Evolutionary conservation across 2,888 invertebrate genomes (phyloP).

Genomic region (Oeneis ivallda): DNA sequence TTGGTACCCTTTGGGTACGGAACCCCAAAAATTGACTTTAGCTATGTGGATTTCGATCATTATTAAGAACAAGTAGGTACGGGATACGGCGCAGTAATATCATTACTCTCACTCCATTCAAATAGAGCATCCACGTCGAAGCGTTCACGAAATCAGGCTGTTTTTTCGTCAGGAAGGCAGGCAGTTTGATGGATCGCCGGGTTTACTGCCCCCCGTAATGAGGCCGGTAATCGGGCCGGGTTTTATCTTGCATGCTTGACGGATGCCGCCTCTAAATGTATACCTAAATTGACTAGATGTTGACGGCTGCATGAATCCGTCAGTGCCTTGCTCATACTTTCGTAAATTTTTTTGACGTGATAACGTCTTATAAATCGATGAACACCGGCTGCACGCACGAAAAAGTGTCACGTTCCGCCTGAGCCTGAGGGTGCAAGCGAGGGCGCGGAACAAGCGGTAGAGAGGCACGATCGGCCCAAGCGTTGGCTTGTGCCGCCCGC

Average conservation of each 20-base stretch:
- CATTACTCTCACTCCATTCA: constrained; percentile 18
- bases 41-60: too few species aligned
- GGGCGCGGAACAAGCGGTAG: too few species aligned
- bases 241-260: constrained; percentile 47
- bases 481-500: too few species aligned
- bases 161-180: constrained; percentile 45
- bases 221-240: constrained; percentile 49
- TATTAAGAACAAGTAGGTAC: too few species aligned
- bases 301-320: background rate
- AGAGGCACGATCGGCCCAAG: too few species aligned
- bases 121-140: constrained; percentile 13
- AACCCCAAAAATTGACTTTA: too few species aligned
- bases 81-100: background rate
- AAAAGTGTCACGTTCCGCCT: too few species aligned
- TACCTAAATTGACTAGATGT: constrained; percentile 35
- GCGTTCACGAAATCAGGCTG: constrained; percentile 37
- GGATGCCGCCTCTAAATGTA: constrained; percentile 42
- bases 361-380: too few species aligned
- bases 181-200: constrained; percentile 56
- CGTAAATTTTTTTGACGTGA: too few species aligned
- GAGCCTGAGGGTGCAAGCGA: too few species aligned
- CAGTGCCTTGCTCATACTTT: background rate
- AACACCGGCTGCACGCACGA: too few species aligned
- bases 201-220: constrained; percentile 57
- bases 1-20: too few species aligned